Conservation (phyloP, 2,113 vertebrate genomes). For the Camelus bactrianus region DNA sequence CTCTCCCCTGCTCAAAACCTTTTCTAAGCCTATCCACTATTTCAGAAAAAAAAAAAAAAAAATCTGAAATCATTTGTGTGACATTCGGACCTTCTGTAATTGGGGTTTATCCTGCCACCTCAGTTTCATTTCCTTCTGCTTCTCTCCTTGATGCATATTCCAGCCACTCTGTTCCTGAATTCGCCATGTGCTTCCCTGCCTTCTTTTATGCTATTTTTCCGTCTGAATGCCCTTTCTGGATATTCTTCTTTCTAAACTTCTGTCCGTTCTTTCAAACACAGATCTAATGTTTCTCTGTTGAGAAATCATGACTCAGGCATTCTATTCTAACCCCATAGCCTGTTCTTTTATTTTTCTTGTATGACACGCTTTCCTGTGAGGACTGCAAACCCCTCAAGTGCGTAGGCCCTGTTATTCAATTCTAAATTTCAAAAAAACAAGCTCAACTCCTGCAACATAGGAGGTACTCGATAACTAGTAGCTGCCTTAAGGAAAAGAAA, state of each 20-base stretch:
- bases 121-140: neutral
- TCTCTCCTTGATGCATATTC: neutral
- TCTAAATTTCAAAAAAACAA: conserved; percentile 24
- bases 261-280: neutral
- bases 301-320: conserved; percentile 12
- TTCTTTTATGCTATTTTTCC: neutral
- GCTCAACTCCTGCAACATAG: neutral
- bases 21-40: neutral
- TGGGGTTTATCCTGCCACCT: neutral
- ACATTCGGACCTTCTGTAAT: neutral
- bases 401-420: neutral
- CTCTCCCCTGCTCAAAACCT: neutral
- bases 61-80: neutral
- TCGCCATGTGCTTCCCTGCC: neutral
- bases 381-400: neutral
- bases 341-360: conserved; percentile 33
- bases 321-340: neutral
- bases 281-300: conserved; percentile 15
- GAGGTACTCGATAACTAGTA: neutral
- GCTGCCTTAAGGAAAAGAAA: conserved; percentile 8
- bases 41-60: neutral
- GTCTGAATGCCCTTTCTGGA: neutral
- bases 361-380: neutral
- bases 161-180: neutral
- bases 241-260: neutral